A percentile compares a stretch with the other conserved stretches of the same genome.
phyloP scores from a whole-genome alignment of 2,888 invertebrate species.

The Gibbula magus region DNA sequence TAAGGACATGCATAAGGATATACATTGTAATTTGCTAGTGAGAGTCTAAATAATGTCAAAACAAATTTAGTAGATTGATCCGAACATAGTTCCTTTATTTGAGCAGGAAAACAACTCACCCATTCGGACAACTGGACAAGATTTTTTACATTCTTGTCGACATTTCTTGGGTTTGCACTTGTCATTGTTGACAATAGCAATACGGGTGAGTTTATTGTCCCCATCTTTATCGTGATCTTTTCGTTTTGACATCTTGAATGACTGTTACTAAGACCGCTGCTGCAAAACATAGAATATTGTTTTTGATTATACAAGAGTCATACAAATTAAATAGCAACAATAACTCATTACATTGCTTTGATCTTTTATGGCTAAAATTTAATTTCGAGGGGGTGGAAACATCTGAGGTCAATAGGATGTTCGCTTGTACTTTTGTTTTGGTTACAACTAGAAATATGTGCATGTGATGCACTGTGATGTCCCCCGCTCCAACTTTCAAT shows the following conservation, averaged over 20 bases:
- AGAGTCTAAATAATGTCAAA: neutral
- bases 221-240: constrained; percentile 38
- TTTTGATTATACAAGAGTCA: too few species aligned
- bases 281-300: neutral
- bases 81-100: neutral
- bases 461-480: too few species aligned
- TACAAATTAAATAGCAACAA: too few species aligned
- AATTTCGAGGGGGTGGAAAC: too few species aligned
- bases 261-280: neutral
- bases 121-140: constrained; percentile 99
- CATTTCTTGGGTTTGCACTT: constrained; percentile 99
- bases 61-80: neutral
- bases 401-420: too few species aligned
- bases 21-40: too few species aligned
- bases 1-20: too few species aligned
- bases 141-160: constrained; percentile 98
- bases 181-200: constrained; percentile 97
- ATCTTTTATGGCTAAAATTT: too few species aligned
- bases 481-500: too few species aligned
- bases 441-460: too few species aligned
- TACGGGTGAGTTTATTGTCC: constrained; percentile 92
- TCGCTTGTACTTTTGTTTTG: too few species aligned
- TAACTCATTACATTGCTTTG: too few species aligned
- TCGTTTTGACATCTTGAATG: constrained; percentile 9
- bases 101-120: constrained; percentile 78